Conservation (phyloP, 2,797 vertebrate species). For the Falco cherrug region DNA sequence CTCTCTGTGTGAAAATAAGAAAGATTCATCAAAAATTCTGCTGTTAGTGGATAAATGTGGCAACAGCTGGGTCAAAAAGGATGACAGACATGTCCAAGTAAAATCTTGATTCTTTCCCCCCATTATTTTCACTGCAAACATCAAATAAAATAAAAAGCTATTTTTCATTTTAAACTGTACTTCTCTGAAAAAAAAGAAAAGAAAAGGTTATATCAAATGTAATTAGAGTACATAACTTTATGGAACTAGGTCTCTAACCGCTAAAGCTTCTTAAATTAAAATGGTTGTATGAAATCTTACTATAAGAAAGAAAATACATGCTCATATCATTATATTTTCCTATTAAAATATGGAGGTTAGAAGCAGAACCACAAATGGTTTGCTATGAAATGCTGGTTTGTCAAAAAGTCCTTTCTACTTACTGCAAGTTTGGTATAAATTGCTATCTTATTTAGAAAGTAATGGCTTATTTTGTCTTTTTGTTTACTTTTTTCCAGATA, state of each 20-base stretch:
- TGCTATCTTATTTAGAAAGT: not conserved
- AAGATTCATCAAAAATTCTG: not conserved
- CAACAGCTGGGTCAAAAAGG: not conserved
- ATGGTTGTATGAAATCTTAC: not conserved
- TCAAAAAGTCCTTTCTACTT: not conserved
- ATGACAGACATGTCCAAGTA: not conserved
- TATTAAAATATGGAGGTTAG: not conserved
- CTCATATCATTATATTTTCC: not conserved
- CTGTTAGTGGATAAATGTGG: not conserved
- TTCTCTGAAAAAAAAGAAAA: not conserved
- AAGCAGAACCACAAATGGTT: not conserved
- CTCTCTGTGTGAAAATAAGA: slow-evolving; percentile 82
- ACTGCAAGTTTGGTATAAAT: not conserved
- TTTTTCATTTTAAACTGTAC: not conserved
- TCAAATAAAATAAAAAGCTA: not conserved
- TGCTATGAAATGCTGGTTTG: not conserved
- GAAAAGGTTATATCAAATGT: not conserved
- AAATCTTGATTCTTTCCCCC: not conserved
- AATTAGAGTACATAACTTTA: not conserved
- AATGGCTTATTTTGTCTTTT: not conserved
- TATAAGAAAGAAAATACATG: not conserved
- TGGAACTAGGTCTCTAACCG: not conserved
- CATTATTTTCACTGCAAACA: not conserved
- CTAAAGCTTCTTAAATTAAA: not conserved
- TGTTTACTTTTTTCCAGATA: not conserved